Percentiles rank a stretch among this genome's conserved stretches.
These are phyloP conservation scores for Ctenopoma multispine DNA, from an alignment of 2,797 vertebrate species.

Conservation along the genomic window DNA sequence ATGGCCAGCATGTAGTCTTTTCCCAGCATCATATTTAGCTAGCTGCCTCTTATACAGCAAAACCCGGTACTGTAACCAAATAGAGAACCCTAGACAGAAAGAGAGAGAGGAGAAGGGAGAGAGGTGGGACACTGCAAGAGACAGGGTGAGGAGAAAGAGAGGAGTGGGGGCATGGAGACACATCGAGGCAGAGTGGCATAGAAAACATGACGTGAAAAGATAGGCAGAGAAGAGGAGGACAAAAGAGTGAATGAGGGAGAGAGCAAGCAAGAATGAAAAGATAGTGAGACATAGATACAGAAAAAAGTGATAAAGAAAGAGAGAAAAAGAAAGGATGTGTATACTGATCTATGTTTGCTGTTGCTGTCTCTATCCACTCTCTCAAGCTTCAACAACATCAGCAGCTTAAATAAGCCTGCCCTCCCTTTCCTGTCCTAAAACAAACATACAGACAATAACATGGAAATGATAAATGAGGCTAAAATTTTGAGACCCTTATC, in stretches of 20 bases:
- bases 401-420: conserved; percentile 27
- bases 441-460: conserved; percentile 29
- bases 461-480: conserved; percentile 56
- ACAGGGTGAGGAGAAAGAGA: conserved; percentile 14
- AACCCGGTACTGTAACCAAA: conserved; percentile 59
- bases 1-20: conserved; percentile 87
- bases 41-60: conserved; percentile 69
- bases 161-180: conserved; percentile 28
- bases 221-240: conserved; percentile 18
- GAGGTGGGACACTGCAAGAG: conserved; percentile 17
- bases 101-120: conserved; percentile 26
- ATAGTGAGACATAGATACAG: background rate
- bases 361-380: conserved; percentile 32
- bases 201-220: conserved; percentile 34
- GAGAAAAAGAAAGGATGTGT: conserved; percentile 18
- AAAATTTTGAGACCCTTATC: conserved; percentile 23
- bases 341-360: conserved; percentile 35
- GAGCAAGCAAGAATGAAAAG: background rate
- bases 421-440: conserved; percentile 39
- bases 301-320: background rate
- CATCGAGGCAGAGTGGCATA: conserved; percentile 26
- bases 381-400: conserved; percentile 44
- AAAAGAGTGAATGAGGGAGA: conserved; percentile 28
- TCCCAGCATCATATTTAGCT: conserved; percentile 84
- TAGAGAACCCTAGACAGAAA: conserved; percentile 65